A percentile compares a stretch with the other conserved stretches of the same genome.
phyloP scores from a whole-genome alignment of 2,113 vertebrate species.

The Psittacara wagleri region DNA sequence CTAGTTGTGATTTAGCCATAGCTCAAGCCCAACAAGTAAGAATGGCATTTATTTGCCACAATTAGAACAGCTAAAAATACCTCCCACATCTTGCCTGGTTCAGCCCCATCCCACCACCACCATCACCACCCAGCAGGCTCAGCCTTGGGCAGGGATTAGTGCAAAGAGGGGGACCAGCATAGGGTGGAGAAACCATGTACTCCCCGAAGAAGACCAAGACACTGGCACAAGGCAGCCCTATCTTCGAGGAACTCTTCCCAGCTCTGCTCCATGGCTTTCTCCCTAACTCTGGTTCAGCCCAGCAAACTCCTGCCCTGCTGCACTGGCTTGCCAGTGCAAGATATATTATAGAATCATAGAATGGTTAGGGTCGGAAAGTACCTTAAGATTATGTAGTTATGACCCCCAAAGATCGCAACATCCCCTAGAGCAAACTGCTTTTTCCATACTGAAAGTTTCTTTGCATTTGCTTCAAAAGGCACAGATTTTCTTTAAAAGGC shows the following conservation, averaged over 20 bases:
- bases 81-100: neutral
- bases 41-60: conserved; percentile 58
- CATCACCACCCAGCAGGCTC: neutral
- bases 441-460: neutral
- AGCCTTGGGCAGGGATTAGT: neutral
- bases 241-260: neutral
- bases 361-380: neutral
- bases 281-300: neutral
- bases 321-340: fast-evolving
- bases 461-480: neutral
- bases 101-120: neutral
- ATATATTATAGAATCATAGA: neutral
- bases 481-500: neutral
- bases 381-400: neutral
- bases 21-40: conserved; percentile 61
- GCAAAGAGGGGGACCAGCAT: fast-evolving
- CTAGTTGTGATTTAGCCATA: conserved; percentile 59
- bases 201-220: neutral
- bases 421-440: neutral
- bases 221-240: neutral
- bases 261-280: neutral
- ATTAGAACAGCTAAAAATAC: conserved; percentile 70
- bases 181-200: neutral
- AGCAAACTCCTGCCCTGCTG: neutral
- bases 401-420: fast-evolving